Evolutionary conservation across 2,113 vertebrate species (phyloP), one percentile per base, ranked within the genome.

Genomic region (Charadrius vociferus): DNA sequence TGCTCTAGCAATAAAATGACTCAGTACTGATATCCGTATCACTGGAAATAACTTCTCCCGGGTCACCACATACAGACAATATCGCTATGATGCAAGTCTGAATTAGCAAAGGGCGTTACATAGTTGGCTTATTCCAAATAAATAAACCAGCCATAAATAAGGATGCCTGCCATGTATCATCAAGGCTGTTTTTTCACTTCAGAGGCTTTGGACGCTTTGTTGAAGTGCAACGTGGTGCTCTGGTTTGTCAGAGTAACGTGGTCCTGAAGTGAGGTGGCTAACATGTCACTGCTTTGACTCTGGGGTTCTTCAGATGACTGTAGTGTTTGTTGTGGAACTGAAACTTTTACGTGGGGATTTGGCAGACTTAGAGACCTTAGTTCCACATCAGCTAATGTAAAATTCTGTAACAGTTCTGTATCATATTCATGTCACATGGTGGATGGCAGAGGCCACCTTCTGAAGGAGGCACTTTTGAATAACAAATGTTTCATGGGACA

Each of bases 61-160:
- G 47, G 55, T 77, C n/a, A 26, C 13, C 0, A 0, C 59, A 7
- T 67, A 26, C 41, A 84, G 32, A 39, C 29, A 68, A 4, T 59
- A 50, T 22, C 56, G 10, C 29, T 68, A 0, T 72, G 78, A 79
- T 90, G n/a, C 43, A 85, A 63, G n/a, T 34, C 8, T 45, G 55
- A 78, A 59, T 81, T 86, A 81, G 52, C 37, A 39, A 55, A 78
- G 30, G 21, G 4, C 2, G 2, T 86, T 78, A 14, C 0, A 0
- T 67, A 67, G 55, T 55, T 81, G 55, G 4, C 21, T 67, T 81
- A 66, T 30, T 93, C 32, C n/a, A 50, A 45, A 74, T 78, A 71
- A 83, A 71, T 29, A 61, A 66, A 50, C 10, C 22, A 90, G 16
- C 47, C 24, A 7, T 66, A 66, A 71, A 74, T 59, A 58, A 4